These are phyloP conservation scores for Porites australiensis DNA, from an alignment of 64 coral and sea anemone genomes.

Conservation along the genomic window DNA sequence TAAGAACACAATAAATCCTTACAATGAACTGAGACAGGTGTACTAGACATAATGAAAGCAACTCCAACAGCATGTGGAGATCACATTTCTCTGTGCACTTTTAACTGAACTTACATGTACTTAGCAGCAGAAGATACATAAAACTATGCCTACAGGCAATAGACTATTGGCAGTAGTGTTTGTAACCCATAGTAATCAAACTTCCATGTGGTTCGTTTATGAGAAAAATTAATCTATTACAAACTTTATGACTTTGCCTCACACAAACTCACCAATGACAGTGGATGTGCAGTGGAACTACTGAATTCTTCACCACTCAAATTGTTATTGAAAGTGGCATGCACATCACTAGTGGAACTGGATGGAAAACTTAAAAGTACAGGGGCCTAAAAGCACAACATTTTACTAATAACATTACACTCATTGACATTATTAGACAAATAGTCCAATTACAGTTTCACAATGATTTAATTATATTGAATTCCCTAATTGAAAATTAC, in stretches of 20 bases:
- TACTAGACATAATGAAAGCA: slow-evolving; percentile 2
- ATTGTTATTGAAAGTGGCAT: slow-evolving; percentile 14
- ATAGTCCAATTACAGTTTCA: slow-evolving; percentile 22
- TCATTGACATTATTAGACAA: not conserved
- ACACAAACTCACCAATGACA: slow-evolving; percentile 9
- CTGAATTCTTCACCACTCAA: slow-evolving; percentile 1
- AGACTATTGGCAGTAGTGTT: slow-evolving; percentile 3
- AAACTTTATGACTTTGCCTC: not conserved
- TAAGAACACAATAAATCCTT: slow-evolving; percentile 14
- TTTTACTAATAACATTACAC: not conserved
- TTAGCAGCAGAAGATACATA: not conserved
- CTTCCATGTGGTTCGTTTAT: not conserved
- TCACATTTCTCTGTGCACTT: slow-evolving; percentile 17
- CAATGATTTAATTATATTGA: not conserved
- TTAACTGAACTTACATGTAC: slow-evolving; percentile 5
- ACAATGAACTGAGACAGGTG: not conserved
- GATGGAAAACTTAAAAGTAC: slow-evolving; percentile 22
- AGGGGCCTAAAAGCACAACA: slow-evolving; percentile 16
- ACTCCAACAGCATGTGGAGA: slow-evolving; percentile 8
- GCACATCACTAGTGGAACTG: slow-evolving; percentile 16
- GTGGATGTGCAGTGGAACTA: slow-evolving; percentile 1
- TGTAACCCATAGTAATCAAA: slow-evolving; percentile 9
- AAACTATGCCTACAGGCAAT: not conserved
- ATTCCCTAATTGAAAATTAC: not conserved
- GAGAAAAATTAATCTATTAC: slow-evolving; percentile 7